These are phyloP conservation scores for Drosophila rhopaloa DNA, from an alignment of 1,140 invertebrate genomes.

Conservation along the genomic window DNA sequence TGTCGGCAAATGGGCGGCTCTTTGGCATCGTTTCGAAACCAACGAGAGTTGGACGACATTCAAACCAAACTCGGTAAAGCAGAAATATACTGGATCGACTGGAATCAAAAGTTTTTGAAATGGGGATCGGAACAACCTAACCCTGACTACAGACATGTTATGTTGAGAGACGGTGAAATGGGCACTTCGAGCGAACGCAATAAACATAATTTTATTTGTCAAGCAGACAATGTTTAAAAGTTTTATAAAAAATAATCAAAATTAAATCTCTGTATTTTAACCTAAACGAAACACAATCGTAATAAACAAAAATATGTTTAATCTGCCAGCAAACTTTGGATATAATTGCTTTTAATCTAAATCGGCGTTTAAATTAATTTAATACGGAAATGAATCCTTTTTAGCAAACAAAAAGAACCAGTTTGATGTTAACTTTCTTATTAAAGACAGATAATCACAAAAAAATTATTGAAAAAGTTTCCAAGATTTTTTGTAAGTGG, in stretches of 20 bases:
- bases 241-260: not conserved
- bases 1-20: constrained; percentile 1
- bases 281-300: too few species aligned
- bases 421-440: too few species aligned
- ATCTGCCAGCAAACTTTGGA: too few species aligned
- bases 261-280: not conserved
- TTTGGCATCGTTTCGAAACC: not conserved
- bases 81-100: not conserved
- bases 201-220: not conserved
- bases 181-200: not conserved
- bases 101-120: not conserved
- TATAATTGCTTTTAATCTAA: too few species aligned
- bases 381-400: too few species aligned
- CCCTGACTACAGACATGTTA: not conserved
- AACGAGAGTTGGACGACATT: not conserved
- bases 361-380: too few species aligned
- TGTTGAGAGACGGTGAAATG: not conserved
- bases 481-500: constrained; percentile 1
- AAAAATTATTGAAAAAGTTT: not conserved
- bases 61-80: not conserved
- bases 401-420: too few species aligned
- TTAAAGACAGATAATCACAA: too few species aligned
- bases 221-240: not conserved
- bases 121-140: not conserved
- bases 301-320: too few species aligned